Evolutionary conservation across 2,113 vertebrate species (phyloP).

Genomic region (Crotalus helleri): DNA sequence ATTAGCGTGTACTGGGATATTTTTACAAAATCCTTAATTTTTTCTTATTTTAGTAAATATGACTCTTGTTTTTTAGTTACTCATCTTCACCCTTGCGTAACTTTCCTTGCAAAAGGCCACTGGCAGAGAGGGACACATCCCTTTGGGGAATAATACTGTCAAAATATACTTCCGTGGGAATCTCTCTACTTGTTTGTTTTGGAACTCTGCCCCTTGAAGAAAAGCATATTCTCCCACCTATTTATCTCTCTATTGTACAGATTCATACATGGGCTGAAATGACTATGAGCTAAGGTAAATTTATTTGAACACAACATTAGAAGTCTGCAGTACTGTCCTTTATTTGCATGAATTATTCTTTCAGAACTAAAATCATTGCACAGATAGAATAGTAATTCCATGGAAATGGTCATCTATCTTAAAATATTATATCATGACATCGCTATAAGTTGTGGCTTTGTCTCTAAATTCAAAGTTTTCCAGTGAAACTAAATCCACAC

Average conservation of each 20-base stretch:
- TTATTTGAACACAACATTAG: background rate
- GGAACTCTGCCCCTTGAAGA: background rate
- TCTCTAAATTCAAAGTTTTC: background rate
- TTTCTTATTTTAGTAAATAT: background rate
- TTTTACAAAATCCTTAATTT: background rate
- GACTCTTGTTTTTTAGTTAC: background rate
- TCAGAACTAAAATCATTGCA: background rate
- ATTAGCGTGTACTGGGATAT: background rate
- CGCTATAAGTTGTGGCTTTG: background rate
- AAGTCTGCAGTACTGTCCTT: background rate
- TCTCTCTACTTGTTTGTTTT: slow-evolving; percentile 9
- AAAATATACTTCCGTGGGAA: slow-evolving; percentile 35
- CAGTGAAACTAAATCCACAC: background rate
- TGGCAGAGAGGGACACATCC: slow-evolving; percentile 16
- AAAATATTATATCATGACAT: background rate
- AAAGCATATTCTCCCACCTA: background rate
- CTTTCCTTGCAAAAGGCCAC: background rate
- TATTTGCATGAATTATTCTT: background rate
- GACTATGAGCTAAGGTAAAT: background rate
- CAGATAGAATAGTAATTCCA: background rate
- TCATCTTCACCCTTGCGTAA: background rate
- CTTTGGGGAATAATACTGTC: background rate
- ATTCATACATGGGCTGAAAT: background rate
- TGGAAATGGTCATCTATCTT: background rate
- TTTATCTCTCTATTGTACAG: background rate